These are phyloP conservation scores for Cyprinodon tularosa DNA, from an alignment of 2,113 vertebrate genomes.

Conservation along the genomic window DNA sequence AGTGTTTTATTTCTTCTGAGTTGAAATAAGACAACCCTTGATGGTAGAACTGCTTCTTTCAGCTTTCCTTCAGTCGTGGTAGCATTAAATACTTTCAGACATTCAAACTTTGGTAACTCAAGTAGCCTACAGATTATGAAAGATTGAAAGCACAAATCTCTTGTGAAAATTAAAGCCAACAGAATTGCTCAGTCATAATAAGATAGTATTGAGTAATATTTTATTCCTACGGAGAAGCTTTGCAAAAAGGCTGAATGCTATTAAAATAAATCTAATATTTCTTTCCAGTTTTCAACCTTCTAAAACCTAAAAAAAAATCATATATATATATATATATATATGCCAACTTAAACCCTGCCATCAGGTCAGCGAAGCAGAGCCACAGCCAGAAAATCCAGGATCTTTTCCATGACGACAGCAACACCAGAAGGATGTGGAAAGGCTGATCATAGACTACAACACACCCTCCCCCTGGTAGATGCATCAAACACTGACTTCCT, in stretches of 20 bases:
- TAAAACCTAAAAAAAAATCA: too few relatives aligned
- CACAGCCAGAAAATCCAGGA: too few relatives aligned
- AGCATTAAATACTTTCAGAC: not conserved
- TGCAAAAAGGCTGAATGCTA: constrained; percentile 38
- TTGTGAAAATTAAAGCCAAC: constrained; percentile 26
- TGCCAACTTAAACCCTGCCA: too few relatives aligned
- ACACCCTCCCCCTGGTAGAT: too few relatives aligned
- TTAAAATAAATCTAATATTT: constrained; percentile 28
- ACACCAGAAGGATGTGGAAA: too few relatives aligned
- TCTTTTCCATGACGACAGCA: too few relatives aligned
- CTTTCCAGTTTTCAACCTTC: not conserved
- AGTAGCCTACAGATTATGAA: constrained; percentile 32
- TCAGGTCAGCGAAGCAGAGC: too few relatives aligned
- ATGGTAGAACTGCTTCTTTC: not conserved
- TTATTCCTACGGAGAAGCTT: constrained; percentile 29
- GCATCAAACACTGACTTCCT: too few relatives aligned
- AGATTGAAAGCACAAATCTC: constrained; percentile 54
- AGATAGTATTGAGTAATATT: constrained; percentile 15
- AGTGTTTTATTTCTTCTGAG: not conserved
- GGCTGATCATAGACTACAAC: too few relatives aligned
- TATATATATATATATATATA: too few relatives aligned
- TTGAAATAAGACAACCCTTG: not conserved
- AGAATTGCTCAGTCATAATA: constrained; percentile 36
- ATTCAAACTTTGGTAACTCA: constrained; percentile 7
- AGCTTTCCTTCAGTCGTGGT: not conserved